Percentiles rank a stretch among this genome's conserved stretches.
Conservation (phyloP, 2,113 vertebrate species). For the Cynocephalus volans region DNA sequence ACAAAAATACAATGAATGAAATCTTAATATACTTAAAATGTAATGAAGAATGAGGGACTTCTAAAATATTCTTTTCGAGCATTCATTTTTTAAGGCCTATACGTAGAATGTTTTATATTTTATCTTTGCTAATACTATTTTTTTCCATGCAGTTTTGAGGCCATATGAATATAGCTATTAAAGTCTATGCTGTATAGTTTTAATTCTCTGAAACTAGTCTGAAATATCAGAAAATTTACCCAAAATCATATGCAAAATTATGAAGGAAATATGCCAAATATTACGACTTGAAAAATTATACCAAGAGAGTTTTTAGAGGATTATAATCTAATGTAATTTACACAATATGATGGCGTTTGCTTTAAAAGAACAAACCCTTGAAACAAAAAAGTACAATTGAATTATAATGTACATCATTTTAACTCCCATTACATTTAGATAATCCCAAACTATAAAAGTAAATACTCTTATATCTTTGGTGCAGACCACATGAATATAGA, state of each 20-base stretch:
- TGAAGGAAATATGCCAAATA: background rate
- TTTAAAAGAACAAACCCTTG: background rate
- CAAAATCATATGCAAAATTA: background rate
- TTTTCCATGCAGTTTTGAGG: background rate
- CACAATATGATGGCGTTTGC: background rate
- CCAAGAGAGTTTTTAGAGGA: background rate
- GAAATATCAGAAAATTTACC: background rate
- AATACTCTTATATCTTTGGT: background rate
- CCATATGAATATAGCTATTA: background rate
- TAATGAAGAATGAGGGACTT: background rate
- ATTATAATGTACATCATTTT: background rate
- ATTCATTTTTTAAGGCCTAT: background rate
- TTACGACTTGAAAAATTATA: background rate
- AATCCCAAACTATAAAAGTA: background rate
- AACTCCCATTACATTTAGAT: background rate
- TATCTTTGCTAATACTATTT: background rate
- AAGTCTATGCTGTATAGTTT: background rate
- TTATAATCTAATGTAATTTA: background rate
- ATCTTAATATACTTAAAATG: background rate
- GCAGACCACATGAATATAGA: background rate
- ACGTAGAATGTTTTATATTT: background rate
- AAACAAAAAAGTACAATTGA: background rate
- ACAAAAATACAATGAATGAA: background rate
- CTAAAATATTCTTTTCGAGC: background rate
- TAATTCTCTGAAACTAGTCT: background rate